Evolutionary conservation across 2,888 invertebrate genomes (phyloP), one percentile per base, ranked within the genome.

Genomic region (Chrysodeixis includens): DNA sequence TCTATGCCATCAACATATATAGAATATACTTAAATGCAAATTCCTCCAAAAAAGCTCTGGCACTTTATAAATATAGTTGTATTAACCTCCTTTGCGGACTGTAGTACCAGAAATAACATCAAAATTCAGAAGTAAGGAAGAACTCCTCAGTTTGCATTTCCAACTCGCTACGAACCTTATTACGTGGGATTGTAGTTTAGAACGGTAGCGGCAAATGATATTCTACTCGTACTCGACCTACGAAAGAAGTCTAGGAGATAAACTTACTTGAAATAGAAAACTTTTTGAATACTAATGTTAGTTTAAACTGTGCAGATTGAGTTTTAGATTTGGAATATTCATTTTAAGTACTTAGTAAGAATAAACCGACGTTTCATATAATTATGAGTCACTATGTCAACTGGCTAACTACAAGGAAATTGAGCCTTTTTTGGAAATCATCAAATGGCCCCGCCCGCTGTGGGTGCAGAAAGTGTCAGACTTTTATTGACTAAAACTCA

Each of bases 281-380:
- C 67, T 55, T 59, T 59, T 53, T 59, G 76, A 73, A 73, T 72
- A 72, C 56, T 76, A 72, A 72, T 62, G 73, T 58, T 55, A 62
- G 67, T 76, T 46, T 53, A 46, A 35, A 66, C 52, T 62, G 35
- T 68, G 61, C 71, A 18, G 18, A 18, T 46, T 46, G 14, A 46
- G 46, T 64, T 26, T 57, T 40, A 73, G 14, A 10, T 61, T n/a
- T n/a, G 35, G 35, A 32, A 35, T 62, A 32, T 51, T 51, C 9
- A 26, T 26, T 32, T 3, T 32, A 10, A 30, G 30, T 30, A 30
- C 6, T 30, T 30, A 1, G 3, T 30, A 30, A n/a, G n/a, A n/a
- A n/a, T n/a, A n/a, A n/a, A n/a, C n/a, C n/a, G n/a, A n/a, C n/a
- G n/a, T n/a, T n/a, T n/a, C n/a, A n/a, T n/a, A n/a, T n/a, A n/a